Percentiles rank a stretch among this genome's conserved stretches.
Conservation (phyloP, 2,113 vertebrate genomes). For the Ctenomys sociabilis region DNA sequence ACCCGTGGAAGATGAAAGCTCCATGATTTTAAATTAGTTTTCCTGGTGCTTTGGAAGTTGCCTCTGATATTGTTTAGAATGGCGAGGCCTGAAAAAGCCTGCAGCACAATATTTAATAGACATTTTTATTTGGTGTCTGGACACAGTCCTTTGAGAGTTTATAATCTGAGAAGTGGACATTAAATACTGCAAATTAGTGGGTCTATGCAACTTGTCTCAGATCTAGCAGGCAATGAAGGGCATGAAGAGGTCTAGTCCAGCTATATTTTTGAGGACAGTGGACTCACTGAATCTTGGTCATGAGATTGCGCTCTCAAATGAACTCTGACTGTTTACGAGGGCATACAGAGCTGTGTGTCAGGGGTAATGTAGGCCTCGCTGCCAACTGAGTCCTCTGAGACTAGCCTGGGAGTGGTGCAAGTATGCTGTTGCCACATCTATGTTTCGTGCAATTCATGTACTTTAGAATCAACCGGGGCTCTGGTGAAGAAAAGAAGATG, state of each 20-base stretch:
- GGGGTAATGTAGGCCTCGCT: not conserved
- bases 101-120: conserved; percentile 32
- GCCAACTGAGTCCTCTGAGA: not conserved
- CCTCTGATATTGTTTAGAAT: not conserved
- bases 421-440: not conserved
- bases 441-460: not conserved
- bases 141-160: conserved; percentile 46
- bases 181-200: conserved; percentile 36
- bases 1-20: conserved; percentile 30
- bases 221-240: not conserved
- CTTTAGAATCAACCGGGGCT: not conserved
- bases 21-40: not conserved
- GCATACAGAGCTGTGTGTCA: not conserved
- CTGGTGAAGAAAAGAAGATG: not conserved
- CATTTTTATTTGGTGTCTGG: conserved; percentile 61
- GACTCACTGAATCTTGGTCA: not conserved
- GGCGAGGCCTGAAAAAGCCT: not conserved
- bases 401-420: not conserved
- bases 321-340: not conserved
- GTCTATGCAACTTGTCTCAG: not conserved
- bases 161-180: conserved; percentile 48
- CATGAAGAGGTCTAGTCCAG: not conserved
- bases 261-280: not conserved
- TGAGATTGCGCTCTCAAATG: not conserved
- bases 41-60: conserved; percentile 3